These are phyloP conservation scores for Grantiella picta DNA, from an alignment of 2,113 vertebrate genomes.

Conservation along the genomic window DNA sequence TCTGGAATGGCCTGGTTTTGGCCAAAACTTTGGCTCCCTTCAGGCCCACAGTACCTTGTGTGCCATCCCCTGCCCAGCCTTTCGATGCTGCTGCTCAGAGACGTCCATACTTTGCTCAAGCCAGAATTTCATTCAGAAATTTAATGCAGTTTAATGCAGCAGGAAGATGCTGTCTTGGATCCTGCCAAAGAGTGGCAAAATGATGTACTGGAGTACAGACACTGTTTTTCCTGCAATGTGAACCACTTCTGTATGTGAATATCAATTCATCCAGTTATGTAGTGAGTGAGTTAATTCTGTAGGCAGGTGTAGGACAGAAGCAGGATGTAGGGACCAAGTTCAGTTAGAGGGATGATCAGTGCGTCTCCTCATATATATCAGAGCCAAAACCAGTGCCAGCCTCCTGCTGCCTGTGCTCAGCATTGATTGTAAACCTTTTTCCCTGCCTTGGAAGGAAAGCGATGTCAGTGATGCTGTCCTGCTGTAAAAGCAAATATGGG, in stretches of 20 bases:
- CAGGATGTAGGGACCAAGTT: not conserved
- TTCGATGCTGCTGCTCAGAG: not conserved
- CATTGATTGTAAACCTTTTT: not conserved
- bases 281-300: not conserved
- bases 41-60: not conserved
- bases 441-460: not conserved
- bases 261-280: rapidly evolving
- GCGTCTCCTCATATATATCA: not conserved
- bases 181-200: not conserved
- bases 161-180: not conserved
- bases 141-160: not conserved
- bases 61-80: not conserved
- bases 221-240: not conserved
- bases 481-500: not conserved
- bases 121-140: not conserved
- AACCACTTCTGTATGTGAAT: not conserved
- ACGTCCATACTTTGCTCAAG: rapidly evolving
- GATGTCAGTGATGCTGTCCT: not conserved
- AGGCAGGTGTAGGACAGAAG: not conserved
- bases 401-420: not conserved
- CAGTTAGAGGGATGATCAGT: not conserved
- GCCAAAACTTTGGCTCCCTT: not conserved
- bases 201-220: not conserved
- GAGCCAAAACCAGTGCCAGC: not conserved
- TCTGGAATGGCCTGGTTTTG: not conserved